Conservation (phyloP, 2,113 vertebrate species). For the Calidris pugnax region DNA sequence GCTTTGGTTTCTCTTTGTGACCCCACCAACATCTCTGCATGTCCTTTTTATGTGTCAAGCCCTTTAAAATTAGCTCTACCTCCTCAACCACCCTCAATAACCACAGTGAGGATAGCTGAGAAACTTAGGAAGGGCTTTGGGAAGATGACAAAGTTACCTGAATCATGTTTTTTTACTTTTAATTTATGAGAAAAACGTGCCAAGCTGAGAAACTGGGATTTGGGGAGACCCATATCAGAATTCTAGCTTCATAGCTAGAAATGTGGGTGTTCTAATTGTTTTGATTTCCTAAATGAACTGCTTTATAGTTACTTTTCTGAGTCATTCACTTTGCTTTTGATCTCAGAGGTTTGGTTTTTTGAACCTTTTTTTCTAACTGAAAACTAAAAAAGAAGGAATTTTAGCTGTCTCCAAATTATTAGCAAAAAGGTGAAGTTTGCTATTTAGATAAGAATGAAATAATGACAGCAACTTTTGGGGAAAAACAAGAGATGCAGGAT, state of each 20-base stretch:
- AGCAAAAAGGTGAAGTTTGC: not conserved
- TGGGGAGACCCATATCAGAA: not conserved
- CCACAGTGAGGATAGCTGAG: not conserved
- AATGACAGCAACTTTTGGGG: not conserved
- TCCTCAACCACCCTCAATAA: not conserved
- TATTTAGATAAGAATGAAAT: not conserved
- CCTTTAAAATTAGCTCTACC: not conserved
- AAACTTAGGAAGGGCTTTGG: not conserved
- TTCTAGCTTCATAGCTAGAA: not conserved
- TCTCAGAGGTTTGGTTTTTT: not conserved
- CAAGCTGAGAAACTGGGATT: not conserved
- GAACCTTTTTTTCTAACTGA: no score
- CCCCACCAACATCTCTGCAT: not conserved
- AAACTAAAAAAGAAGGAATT: not conserved
- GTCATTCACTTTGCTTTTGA: not conserved
- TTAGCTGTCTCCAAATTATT: not conserved
- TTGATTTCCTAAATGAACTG: not conserved
- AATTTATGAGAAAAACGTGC: not conserved
- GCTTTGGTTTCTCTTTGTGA: not conserved
- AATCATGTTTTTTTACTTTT: not conserved
- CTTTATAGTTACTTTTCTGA: not conserved
- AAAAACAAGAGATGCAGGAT: not conserved
- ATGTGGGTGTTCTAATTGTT: not conserved
- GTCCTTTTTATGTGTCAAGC: not conserved
- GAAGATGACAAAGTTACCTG: not conserved